Conservation (phyloP, 2,888 invertebrate genomes). For the Rhodophaea formosa region DNA sequence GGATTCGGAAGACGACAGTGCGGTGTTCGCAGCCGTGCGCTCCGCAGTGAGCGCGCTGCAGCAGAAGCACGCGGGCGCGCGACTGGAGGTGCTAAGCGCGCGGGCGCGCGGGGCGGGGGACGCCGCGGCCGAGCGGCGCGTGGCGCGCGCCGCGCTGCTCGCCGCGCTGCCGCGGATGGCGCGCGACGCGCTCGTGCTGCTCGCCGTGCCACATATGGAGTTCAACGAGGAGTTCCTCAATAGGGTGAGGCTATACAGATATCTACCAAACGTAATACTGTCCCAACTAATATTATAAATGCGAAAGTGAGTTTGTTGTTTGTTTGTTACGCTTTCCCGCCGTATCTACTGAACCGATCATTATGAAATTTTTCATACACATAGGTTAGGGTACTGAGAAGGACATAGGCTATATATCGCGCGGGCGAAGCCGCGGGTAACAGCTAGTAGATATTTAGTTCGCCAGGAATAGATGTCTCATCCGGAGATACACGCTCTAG, state of each 20-base stretch:
- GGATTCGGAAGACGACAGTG: constrained; percentile 23
- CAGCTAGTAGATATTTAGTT: too few species aligned
- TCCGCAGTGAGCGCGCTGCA: constrained; percentile 23
- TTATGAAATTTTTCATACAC: too few species aligned
- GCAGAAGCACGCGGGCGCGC: constrained; percentile 27
- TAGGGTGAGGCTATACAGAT: constrained; percentile 78
- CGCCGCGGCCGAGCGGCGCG: constrained; percentile 20
- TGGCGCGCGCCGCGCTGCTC: constrained; percentile 23
- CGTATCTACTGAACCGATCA: too few species aligned
- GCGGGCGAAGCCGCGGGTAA: too few species aligned
- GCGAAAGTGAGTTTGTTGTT: too few species aligned
- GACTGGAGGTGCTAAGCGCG: constrained; percentile 29
- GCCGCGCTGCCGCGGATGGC: constrained; percentile 86
- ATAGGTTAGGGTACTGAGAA: too few species aligned
- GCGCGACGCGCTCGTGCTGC: constrained; percentile 86
- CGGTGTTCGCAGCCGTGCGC: constrained; percentile 29
- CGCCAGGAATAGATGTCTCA: too few species aligned
- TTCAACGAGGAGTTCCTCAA: constrained; percentile 93
- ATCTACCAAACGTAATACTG: not conserved
- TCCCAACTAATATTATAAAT: too few species aligned
- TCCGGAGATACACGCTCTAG: too few species aligned
- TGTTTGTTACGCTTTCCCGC: too few species aligned
- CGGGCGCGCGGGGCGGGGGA: constrained; percentile 17
- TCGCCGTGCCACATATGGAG: constrained; percentile 85
- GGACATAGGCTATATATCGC: too few species aligned